Evolutionary conservation across 2,797 vertebrate species (phyloP).

Genomic region (Leptodactylus fallax): DNA sequence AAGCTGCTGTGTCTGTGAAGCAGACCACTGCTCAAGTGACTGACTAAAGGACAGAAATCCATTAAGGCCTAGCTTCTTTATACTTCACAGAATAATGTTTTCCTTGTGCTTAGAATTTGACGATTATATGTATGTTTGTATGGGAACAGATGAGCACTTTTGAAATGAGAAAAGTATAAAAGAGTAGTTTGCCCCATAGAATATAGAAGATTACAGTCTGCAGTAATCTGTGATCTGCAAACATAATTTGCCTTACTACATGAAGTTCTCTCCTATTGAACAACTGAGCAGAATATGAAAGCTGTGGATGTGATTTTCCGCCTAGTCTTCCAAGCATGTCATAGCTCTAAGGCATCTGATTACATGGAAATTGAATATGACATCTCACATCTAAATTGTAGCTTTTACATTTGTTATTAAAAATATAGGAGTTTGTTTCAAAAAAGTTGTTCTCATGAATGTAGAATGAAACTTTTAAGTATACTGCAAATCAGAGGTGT

Average conservation of each 20-base stretch:
- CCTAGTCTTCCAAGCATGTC: background rate
- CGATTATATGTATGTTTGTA: constrained; percentile 53
- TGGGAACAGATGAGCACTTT: constrained; percentile 38
- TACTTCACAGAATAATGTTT: constrained; percentile 67
- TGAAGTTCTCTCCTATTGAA: background rate
- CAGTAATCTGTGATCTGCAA: constrained; percentile 31
- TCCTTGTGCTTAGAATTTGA: constrained; percentile 63
- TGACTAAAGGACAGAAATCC: constrained; percentile 66
- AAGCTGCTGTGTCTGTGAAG: constrained; percentile 71
- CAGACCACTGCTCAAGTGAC: constrained; percentile 66
- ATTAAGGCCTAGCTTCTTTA: constrained; percentile 67
- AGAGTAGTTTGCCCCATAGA: constrained; percentile 12
- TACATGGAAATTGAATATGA: background rate
- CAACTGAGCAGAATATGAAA: background rate
- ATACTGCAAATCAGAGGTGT: too few species aligned
- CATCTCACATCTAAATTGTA: background rate
- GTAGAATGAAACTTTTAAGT: background rate
- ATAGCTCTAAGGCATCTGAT: background rate
- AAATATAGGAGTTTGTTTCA: background rate
- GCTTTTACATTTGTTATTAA: background rate
- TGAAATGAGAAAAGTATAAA: constrained; percentile 27
- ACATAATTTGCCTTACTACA: constrained; percentile 29
- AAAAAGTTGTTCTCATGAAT: background rate
- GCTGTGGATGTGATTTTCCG: background rate
- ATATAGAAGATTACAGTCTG: constrained; percentile 27